Evolutionary conservation across 2,888 invertebrate species (phyloP), one percentile per base, ranked within the genome.

Genomic region (Ichneumoninae sp.): DNA sequence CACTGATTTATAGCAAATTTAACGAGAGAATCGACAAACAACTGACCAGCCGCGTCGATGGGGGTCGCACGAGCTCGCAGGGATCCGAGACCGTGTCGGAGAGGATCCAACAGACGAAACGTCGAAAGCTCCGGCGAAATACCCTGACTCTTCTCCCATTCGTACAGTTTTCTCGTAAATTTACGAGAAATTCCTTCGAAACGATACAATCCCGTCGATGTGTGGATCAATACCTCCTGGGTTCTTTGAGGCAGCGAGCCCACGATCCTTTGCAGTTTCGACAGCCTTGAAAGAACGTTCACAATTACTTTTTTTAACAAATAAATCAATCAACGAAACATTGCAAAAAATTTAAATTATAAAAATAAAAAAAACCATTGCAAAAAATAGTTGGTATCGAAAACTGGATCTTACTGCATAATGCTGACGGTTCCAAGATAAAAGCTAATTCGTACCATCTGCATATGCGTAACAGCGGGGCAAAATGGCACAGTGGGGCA

Each of bases 121-220:
- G 98, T 98, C 0, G 98, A 98, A 0, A 96, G 96, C 93, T 98
- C 98, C 0, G 98, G 98, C 0, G 96, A 96, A 81, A 98, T 98
- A 1, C 98, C 98, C 83, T 96, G 95, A n/a, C 97, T 97, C 90
- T 97, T 97, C 92, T 98, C 97, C 98, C 98, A 98, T 92, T 98
- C 98, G 93, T 98, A 98, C 0, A 98, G 95, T 91, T 98, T 98
- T 36, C 97, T 96, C 0, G 98, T 98, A 93, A 98, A 98, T 88
- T 98, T 98, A 65, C 97, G 95, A 0, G 98, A 98, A 88, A 98
- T 98, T 5, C 96, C 97, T 95, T 97, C 96, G 91, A 98, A 98
- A 91, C 97, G 96, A 92, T 97, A 97, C 47, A 97, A 96, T 0
- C 98, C 97, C 0, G 96, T 97, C 0, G 97, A 96, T 0, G 98